Evolutionary conservation across 1,140 invertebrate species (phyloP).

Genomic region (Oryctes rhinoceros): DNA sequence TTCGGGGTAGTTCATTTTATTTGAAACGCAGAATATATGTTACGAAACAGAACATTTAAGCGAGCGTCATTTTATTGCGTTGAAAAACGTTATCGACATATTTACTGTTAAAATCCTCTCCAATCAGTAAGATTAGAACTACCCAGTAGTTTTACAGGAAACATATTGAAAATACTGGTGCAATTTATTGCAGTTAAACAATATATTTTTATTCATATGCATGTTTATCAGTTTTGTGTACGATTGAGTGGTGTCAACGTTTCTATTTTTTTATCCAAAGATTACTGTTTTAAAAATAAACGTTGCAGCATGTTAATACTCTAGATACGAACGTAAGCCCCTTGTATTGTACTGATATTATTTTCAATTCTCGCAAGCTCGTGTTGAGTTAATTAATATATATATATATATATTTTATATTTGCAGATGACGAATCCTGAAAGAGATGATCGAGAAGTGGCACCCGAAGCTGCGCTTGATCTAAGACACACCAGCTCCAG

Average conservation of each 20-base stretch:
- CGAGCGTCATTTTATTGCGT: too few relatives aligned
- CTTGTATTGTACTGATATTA: not conserved
- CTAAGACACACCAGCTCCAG: slow-evolving; percentile 64
- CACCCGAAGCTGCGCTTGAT: slow-evolving; percentile 70
- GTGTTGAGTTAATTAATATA: not conserved
- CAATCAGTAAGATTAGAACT: too few relatives aligned
- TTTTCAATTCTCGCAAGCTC: not conserved
- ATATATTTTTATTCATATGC: not conserved
- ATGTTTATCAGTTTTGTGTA: not conserved
- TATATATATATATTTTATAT: not conserved
- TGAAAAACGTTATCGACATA: not conserved
- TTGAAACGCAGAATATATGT: too few relatives aligned
- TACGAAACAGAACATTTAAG: too few relatives aligned
- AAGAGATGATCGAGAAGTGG: slow-evolving; percentile 24
- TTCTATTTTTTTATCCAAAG: not conserved
- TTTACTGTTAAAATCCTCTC: not conserved
- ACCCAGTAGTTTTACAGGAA: too few relatives aligned
- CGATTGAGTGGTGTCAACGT: not conserved
- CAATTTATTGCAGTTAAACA: too few relatives aligned
- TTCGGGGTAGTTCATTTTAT: too few relatives aligned
- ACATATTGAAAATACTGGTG: too few relatives aligned
- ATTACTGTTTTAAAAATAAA: slow-evolving; percentile 16
- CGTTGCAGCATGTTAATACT: not conserved
- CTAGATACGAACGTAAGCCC: not conserved
- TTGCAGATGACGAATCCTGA: slow-evolving; percentile 27